Evolutionary conservation across 1,140 invertebrate species (phyloP).

Genomic region (Zaprionus gabonicus): DNA sequence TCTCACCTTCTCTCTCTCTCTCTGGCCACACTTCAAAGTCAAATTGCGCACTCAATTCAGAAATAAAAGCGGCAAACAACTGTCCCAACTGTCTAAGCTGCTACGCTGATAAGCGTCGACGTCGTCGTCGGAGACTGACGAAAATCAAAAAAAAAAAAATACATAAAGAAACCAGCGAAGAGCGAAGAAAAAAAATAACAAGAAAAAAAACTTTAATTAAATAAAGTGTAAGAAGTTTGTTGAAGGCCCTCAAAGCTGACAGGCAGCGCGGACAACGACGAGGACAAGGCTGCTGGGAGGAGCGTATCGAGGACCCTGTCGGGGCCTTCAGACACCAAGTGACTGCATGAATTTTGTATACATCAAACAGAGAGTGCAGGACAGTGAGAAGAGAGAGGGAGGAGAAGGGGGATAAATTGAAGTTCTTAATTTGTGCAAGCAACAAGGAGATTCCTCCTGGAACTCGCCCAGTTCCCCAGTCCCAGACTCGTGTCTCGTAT

Average conservation of each 20-base stretch:
- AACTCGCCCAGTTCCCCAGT: not conserved
- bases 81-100: conserved; percentile 71
- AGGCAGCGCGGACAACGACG: conserved; percentile 15
- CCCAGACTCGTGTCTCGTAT: conserved; percentile 13
- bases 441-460: not conserved
- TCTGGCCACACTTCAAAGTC: conserved; percentile 56
- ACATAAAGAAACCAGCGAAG: conserved; percentile 45
- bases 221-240: conserved; percentile 79
- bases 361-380: conserved; percentile 35
- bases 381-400: not conserved
- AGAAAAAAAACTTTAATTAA: conserved; percentile 76
- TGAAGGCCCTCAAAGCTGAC: conserved; percentile 66
- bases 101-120: conserved; percentile 41
- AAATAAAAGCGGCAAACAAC: conserved; percentile 56
- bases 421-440: conserved; percentile 42
- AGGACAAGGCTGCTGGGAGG: not conserved
- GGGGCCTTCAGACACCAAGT: not conserved
- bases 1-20: not conserved
- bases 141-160: conserved; percentile 43
- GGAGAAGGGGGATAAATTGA: not conserved
- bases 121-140: conserved; percentile 17
- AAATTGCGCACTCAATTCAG: conserved; percentile 53
- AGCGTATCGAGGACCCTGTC: not conserved
- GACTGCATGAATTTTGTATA: conserved; percentile 37
- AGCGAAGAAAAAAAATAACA: conserved; percentile 51